Conservation (phyloP, 2,113 vertebrate species). For the Myrmecobius fasciatus region DNA sequence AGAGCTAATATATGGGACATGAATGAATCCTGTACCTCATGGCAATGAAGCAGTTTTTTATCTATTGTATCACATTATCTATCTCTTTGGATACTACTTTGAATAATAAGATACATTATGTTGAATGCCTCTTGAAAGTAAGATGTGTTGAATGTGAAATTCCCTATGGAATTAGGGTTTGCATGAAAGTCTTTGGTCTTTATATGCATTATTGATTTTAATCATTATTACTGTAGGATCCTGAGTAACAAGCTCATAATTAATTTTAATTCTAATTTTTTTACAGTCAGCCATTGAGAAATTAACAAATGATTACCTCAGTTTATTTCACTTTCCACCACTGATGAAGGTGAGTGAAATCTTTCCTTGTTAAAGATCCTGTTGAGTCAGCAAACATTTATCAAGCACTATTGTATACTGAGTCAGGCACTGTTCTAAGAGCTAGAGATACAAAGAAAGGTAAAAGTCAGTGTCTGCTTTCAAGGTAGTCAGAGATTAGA, state of each 20-base stretch:
- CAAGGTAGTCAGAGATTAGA: background rate
- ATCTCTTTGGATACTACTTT: background rate
- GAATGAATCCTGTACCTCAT: background rate
- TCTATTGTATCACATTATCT: background rate
- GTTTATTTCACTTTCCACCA: slow-evolving; percentile 95
- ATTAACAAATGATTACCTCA: slow-evolving; percentile 94
- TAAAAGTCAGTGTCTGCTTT: background rate
- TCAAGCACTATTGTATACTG: background rate
- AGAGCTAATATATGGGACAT: background rate
- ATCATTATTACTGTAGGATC: slow-evolving; percentile 44
- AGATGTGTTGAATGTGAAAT: slow-evolving; percentile 24
- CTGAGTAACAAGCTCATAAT: slow-evolving; percentile 67
- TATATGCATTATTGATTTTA: slow-evolving; percentile 26
- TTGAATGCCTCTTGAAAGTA: slow-evolving; percentile 23
- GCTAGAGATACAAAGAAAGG: background rate
- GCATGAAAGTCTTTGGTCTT: slow-evolving; percentile 42
- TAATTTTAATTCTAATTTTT: slow-evolving; percentile 59
- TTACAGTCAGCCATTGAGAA: slow-evolving; percentile 95
- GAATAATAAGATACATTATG: background rate
- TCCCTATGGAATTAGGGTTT: background rate
- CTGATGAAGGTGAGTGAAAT: slow-evolving; percentile 90
- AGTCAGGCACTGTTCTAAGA: background rate
- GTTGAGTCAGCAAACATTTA: background rate
- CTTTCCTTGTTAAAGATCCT: slow-evolving; percentile 41
- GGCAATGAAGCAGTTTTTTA: background rate